A percentile compares a stretch with the other conserved stretches of the same genome.
These are phyloP conservation scores for Palythoa caribaeorum DNA, from an alignment of 92 coral and sea anemone genomes.

Conservation along the genomic window DNA sequence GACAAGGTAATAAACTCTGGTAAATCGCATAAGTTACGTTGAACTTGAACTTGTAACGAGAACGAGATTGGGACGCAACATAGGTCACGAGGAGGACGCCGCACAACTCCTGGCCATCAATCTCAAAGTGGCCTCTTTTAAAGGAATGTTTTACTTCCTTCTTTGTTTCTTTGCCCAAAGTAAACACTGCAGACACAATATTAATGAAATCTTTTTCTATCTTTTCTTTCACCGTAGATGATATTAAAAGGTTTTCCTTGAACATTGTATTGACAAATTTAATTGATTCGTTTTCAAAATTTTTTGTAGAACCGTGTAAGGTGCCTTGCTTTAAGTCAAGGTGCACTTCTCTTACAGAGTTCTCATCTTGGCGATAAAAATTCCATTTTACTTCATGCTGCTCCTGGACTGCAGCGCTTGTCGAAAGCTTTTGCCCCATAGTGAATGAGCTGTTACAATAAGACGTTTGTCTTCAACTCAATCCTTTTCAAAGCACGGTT, in stretches of 20 bases:
- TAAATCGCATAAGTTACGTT: slow-evolving; percentile 6
- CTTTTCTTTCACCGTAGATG: neutral
- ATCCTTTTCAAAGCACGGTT: too few species aligned
- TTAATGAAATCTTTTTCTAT: neutral
- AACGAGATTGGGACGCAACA: neutral
- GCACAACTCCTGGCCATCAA: neutral
- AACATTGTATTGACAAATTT: neutral
- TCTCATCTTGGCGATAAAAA: neutral
- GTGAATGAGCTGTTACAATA: neutral
- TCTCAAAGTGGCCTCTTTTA: neutral
- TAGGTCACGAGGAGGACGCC: slow-evolving; percentile 8
- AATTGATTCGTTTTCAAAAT: neutral
- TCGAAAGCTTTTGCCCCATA: slow-evolving; percentile 22
- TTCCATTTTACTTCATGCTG: neutral
- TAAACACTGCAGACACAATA: slow-evolving; percentile 11
- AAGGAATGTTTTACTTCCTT: neutral
- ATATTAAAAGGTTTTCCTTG: neutral
- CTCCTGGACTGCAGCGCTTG: neutral
- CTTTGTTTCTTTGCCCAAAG: neutral
- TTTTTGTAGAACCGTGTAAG: neutral
- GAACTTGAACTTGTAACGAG: slow-evolving; percentile 1
- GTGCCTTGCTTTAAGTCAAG: neutral
- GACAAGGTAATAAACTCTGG: neutral
- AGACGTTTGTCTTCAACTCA: too few species aligned
- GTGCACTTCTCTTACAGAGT: neutral